Evolutionary conservation across 2,888 invertebrate genomes (phyloP), one percentile per base, ranked within the genome.

Genomic region (Zootermopsis nevadensis): DNA sequence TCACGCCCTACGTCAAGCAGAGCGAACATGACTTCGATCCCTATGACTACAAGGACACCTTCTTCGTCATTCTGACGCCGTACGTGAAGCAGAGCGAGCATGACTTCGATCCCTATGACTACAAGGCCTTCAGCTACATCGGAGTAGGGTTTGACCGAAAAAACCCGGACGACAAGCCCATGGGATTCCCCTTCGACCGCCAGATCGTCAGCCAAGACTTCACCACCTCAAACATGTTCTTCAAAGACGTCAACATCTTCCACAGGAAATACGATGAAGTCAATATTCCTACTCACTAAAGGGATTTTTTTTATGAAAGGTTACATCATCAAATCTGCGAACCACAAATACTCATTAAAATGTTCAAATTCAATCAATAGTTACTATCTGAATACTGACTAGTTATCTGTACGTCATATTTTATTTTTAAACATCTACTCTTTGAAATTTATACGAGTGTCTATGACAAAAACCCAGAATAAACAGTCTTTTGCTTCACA

Each of bases 141-240:
- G 91, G 90, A 86, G 89, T 91, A 84, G 81, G 82, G 81, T 85
- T 86, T 80, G 86, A 86, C 83, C 90, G 84, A 89, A 91, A 86
- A 72, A 91, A 86, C 66, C 85, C 91, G 27, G 93, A 93, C 86
- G 90, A 90, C 86, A 91, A 91, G 85, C 90, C 93, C 35, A 88
- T 92, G 86, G 92, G 92, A 81, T 93, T 90, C 89, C 93, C 93
- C 48, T 90, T 93, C 85, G 93, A 93, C 88, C 90, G 93, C 83
- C 92, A 91, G n/a, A 88, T 91, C 84, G 87, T 89, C 81, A 77
- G 60, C 82, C 88, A 88, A 30, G 85, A 85, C 30, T 83, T 84
- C 84, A 87, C 89, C 77, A 90, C 92, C 83, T 91, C 92, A 42
- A 93, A 94, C 89, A 91, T 92, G 90, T 92, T 88, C 91, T 91